These are phyloP conservation scores for Heliconius himera DNA, from an alignment of 1,140 invertebrate species.

Conservation along the genomic window DNA sequence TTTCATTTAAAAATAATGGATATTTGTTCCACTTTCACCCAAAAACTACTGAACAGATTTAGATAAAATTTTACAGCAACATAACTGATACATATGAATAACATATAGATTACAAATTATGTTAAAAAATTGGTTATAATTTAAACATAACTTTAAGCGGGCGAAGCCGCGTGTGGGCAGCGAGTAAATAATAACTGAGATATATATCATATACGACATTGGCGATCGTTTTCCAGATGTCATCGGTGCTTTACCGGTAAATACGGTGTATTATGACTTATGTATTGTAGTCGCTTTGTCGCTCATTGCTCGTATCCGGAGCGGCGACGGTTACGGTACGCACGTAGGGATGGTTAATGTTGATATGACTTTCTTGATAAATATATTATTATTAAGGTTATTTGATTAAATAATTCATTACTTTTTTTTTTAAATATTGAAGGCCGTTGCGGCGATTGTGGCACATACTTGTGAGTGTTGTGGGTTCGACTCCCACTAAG, in stretches of 20 bases:
- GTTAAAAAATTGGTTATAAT: too few relatives aligned
- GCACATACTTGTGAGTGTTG: too few relatives aligned
- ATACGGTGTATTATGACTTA: constrained; percentile 18
- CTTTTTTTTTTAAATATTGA: not conserved
- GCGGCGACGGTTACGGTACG: constrained; percentile 9
- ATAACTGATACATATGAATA: too few relatives aligned
- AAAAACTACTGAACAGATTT: too few relatives aligned
- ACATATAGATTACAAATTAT: too few relatives aligned
- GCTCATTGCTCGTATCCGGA: constrained; percentile 59
- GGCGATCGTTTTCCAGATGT: constrained; percentile 18
- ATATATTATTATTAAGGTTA: not conserved
- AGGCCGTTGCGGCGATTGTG: not conserved
- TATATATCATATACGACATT: constrained; percentile 13
- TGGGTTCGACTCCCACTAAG: too few relatives aligned
- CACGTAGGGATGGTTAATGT: not conserved
- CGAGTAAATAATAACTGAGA: not conserved
- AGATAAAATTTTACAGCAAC: too few relatives aligned
- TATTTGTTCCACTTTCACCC: too few relatives aligned
- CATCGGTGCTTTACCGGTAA: constrained; percentile 7
- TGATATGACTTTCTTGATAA: not conserved
- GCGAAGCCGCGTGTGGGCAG: too few relatives aligned
- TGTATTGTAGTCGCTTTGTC: constrained; percentile 42
- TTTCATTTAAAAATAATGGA: too few relatives aligned
- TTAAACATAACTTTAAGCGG: too few relatives aligned
- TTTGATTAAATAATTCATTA: not conserved